These are phyloP conservation scores for Xerus inauris DNA, from an alignment of 2,113 vertebrate genomes.

Conservation along the genomic window DNA sequence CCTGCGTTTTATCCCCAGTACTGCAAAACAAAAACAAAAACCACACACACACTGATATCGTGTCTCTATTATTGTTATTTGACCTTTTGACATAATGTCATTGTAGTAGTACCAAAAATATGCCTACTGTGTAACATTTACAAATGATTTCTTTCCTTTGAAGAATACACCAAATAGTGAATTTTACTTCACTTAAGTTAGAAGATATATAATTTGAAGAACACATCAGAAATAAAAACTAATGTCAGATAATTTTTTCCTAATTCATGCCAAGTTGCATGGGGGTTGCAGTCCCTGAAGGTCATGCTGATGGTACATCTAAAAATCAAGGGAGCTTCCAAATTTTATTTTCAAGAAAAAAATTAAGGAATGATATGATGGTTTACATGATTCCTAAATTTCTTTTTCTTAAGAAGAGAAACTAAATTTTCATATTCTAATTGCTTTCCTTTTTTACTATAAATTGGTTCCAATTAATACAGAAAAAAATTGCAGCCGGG, in stretches of 20 bases:
- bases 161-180: background rate
- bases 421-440: conserved; percentile 23
- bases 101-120: background rate
- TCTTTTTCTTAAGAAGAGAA: conserved; percentile 41
- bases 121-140: background rate
- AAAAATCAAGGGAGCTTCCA: conserved; percentile 16
- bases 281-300: background rate
- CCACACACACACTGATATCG: background rate
- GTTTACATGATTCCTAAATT: conserved; percentile 36
- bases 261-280: background rate
- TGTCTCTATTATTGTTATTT: conserved; percentile 13
- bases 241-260: background rate
- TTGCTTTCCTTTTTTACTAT: background rate
- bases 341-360: conserved; percentile 48
- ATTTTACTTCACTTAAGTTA: conserved; percentile 17
- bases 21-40: background rate
- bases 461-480: background rate
- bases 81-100: background rate
- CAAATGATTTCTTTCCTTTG: conserved; percentile 11
- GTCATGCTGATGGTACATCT: background rate
- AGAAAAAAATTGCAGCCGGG: too few relatives aligned
- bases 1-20: background rate
- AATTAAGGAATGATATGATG: background rate
- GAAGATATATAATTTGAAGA: conserved; percentile 27
- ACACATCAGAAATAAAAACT: conserved; percentile 6